Conservation (phyloP, 2,113 vertebrate genomes). For the Euleptes europaea region DNA sequence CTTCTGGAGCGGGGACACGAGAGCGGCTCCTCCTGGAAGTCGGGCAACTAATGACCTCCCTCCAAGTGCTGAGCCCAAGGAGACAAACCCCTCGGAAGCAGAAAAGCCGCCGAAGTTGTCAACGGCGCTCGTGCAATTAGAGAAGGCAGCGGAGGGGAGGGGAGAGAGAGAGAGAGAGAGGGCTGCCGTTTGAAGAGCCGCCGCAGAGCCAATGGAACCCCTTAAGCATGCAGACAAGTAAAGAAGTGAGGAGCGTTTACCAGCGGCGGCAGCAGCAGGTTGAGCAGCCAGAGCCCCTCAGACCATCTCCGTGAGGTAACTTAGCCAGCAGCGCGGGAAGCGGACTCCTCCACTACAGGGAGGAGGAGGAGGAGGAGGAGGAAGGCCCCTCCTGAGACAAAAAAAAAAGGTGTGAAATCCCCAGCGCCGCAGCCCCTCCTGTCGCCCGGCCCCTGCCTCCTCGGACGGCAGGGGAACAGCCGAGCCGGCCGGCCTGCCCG, state of each 20-base stretch:
- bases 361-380: slow-evolving; percentile 39
- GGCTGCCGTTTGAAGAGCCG: slow-evolving; percentile 67
- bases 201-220: slow-evolving; percentile 59
- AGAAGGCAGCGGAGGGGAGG: neutral
- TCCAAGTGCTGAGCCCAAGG: slow-evolving; percentile 70
- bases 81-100: neutral
- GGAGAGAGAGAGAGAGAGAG: slow-evolving; percentile 25
- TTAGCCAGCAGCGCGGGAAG: slow-evolving; percentile 70
- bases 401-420: slow-evolving; percentile 1
- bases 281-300: slow-evolving; percentile 75
- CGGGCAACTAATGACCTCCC: slow-evolving; percentile 76
- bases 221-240: slow-evolving; percentile 62
- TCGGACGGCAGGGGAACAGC: slow-evolving; percentile 11
- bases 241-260: slow-evolving; percentile 77
- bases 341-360: slow-evolving; percentile 78
- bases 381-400: slow-evolving; percentile 13
- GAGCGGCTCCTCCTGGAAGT: slow-evolving; percentile 58
- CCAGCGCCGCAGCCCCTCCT: slow-evolving; percentile 34
- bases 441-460: slow-evolving; percentile 60
- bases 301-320: slow-evolving; percentile 76
- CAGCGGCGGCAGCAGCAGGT: slow-evolving; percentile 62
- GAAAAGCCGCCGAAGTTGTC: slow-evolving; percentile 70
- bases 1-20: slow-evolving; percentile 63
- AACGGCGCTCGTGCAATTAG: slow-evolving; percentile 54
- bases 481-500: neutral